A percentile compares a stretch with the other conserved stretches of the same genome.
Evolutionary conservation across 2,113 vertebrate genomes (phyloP).

Genomic region (Todiramphus chloris): DNA sequence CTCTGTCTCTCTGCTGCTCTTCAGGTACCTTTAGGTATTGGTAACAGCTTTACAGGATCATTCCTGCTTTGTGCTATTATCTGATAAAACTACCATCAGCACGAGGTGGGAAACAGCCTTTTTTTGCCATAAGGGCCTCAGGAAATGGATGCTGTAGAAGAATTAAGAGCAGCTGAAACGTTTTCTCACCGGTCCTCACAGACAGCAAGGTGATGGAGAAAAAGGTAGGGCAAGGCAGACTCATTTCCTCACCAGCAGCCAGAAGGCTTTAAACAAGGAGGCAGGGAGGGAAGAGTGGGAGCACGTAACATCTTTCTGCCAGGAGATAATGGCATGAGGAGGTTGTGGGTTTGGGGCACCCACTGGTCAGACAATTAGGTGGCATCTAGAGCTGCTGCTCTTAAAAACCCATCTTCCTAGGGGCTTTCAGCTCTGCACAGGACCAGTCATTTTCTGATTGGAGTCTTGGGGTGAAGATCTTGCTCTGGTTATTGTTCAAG

Average conservation of each 20-base stretch:
- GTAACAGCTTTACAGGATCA: constrained; percentile 13
- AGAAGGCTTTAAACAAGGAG: not conserved
- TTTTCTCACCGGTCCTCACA: constrained; percentile 15
- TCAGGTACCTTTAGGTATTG: not conserved
- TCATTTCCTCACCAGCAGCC: not conserved
- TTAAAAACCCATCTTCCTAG: constrained; percentile 1
- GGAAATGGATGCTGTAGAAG: constrained; percentile 35
- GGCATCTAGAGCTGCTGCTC: not conserved
- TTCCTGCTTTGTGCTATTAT: not conserved
- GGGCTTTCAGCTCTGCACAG: not conserved
- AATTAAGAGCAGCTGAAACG: not conserved
- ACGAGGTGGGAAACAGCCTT: not conserved
- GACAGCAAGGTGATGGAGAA: not conserved
- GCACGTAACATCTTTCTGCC: not conserved
- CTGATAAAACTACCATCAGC: constrained; percentile 17
- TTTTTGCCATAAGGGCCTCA: not conserved
- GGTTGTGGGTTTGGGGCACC: not conserved
- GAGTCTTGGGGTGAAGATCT: not conserved
- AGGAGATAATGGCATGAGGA: not conserved
- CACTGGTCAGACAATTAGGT: not conserved
- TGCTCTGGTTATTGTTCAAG: not conserved
- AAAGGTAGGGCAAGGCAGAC: not conserved
- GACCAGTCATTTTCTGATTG: not conserved
- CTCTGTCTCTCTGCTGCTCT: not conserved
- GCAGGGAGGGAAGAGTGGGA: not conserved